Conservation (phyloP, 2,797 vertebrate genomes). For the Varecia variegata region DNA sequence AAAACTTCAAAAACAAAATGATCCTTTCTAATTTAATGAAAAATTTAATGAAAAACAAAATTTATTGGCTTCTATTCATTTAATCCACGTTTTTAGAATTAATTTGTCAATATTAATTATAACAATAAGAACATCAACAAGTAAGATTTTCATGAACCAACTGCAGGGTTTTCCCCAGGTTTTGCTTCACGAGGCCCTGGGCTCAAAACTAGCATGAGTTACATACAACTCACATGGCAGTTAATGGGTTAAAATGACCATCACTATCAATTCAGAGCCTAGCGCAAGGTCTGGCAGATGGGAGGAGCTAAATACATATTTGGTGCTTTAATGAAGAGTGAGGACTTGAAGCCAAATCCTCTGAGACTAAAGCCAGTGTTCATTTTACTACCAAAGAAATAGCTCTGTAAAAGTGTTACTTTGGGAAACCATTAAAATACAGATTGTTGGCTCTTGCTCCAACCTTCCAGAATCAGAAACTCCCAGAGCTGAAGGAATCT, state of each 20-base stretch:
- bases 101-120: no score
- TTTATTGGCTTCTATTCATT: no score
- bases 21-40: no score
- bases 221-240: no score
- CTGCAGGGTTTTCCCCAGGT: no score
- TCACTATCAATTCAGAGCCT: not conserved
- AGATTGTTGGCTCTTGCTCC: not conserved
- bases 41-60: no score
- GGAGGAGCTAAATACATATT: not conserved
- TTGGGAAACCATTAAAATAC: not conserved
- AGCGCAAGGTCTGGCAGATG: not conserved
- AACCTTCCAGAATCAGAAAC: not conserved
- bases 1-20: no score
- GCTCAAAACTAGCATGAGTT: no score
- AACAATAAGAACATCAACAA: no score
- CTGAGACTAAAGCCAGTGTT: not conserved
- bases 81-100: no score
- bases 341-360: not conserved
- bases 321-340: not conserved
- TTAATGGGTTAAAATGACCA: not conserved
- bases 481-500: not conserved
- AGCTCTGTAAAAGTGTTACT: not conserved
- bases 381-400: not conserved
- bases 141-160: no score
- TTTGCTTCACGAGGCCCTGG: no score